Conservation (phyloP, 2,113 vertebrate genomes). For the Spermophilus dauricus region DNA sequence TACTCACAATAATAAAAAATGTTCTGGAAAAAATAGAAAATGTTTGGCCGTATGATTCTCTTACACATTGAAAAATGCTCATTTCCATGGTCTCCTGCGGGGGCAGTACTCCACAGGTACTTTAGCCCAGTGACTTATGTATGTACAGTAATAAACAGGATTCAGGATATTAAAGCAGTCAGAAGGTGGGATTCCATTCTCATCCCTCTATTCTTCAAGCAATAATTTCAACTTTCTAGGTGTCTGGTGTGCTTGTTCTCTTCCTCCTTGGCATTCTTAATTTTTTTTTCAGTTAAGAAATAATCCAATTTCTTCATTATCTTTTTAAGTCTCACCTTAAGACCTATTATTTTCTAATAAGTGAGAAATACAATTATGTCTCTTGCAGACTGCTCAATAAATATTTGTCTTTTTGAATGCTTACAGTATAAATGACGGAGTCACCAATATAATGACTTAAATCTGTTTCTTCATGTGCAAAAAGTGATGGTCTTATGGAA, state of each 20-base stretch:
- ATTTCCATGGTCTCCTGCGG: background rate
- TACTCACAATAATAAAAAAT: background rate
- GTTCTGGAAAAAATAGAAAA: background rate
- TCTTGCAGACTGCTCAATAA: constrained; percentile 35
- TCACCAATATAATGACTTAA: background rate
- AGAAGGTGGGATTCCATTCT: background rate
- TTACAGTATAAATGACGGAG: background rate
- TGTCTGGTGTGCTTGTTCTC: background rate
- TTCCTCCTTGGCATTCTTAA: background rate
- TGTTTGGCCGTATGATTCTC: background rate
- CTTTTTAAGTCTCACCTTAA: background rate
- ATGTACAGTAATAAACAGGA: background rate
- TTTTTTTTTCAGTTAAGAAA: background rate
- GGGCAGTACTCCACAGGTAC: background rate
- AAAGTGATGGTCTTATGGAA: background rate
- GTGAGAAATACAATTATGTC: constrained; percentile 19
- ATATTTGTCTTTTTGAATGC: background rate
- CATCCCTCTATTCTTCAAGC: background rate
- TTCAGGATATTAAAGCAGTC: background rate
- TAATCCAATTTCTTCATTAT: too few relatives aligned
- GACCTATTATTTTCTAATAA: background rate
- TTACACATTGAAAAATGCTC: background rate
- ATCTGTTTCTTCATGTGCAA: constrained; percentile 16
- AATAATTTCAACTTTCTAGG: background rate
- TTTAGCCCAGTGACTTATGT: background rate